These are phyloP conservation scores for Nebria ingens DNA, from an alignment of 1,140 invertebrate species.

Conservation along the genomic window DNA sequence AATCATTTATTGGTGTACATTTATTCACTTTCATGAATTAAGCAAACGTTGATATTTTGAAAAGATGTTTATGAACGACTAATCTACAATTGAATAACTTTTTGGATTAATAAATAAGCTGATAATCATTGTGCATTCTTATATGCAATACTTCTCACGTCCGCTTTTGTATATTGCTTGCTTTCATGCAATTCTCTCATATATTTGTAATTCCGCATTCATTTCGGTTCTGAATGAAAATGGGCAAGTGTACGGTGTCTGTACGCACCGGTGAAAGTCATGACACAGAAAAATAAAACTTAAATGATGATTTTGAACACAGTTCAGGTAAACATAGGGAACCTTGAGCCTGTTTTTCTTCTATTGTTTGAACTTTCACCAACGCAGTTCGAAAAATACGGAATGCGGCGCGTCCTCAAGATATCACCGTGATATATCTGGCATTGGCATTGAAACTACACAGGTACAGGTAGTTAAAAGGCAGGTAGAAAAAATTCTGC, in stretches of 20 bases:
- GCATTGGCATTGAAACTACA: not conserved
- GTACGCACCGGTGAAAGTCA: not conserved
- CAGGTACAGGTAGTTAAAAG: not conserved
- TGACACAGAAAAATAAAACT: conserved; percentile 7
- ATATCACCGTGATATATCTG: conserved; percentile 6
- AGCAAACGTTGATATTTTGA: not conserved
- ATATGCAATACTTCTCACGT: too few species aligned
- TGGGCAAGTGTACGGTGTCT: not conserved
- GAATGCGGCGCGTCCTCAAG: not conserved
- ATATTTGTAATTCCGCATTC: too few species aligned
- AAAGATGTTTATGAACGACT: too few species aligned
- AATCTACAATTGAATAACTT: too few species aligned
- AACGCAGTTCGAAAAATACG: not conserved
- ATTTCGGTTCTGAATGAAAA: too few species aligned
- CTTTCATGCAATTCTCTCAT: too few species aligned
- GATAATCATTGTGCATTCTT: too few species aligned
- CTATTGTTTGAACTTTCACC: conserved; percentile 9
- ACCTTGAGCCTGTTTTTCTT: conserved; percentile 5
- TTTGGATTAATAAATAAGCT: too few species aligned
- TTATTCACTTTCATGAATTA: too few species aligned
- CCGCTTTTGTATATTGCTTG: too few species aligned
- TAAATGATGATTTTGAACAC: too few species aligned
- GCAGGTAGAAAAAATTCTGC: not conserved
- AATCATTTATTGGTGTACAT: too few species aligned
- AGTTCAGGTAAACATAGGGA: not conserved